Evolutionary conservation across 1,140 invertebrate genomes (phyloP), one percentile per base, ranked within the genome.

Genomic region (Eurosta solidaginis): DNA sequence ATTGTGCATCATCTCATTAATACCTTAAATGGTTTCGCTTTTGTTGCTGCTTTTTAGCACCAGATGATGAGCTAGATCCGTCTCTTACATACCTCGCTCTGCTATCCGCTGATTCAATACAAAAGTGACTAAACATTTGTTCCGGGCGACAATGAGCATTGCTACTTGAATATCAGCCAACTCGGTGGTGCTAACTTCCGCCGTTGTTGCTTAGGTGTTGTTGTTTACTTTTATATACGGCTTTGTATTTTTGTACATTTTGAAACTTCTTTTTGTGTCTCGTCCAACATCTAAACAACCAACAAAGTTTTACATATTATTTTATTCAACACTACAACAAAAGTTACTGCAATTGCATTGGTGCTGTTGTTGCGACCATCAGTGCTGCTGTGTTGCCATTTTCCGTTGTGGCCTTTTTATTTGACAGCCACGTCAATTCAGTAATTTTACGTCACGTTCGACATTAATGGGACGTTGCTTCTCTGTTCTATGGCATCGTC

Each of bases 381-480:
- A 1, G 3, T 22, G 1, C 40, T 45, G 36, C 7, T 7, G 44
- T 17, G 44, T 12, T 17, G 40, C 5, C 68, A 22, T 9, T 74
- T 12, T 47, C 42, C 36, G 68, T 20, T 42, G 42, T 44, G 42
- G 68, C 36, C 68, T 74, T 44, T 74, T 45, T 33, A 42, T 45
- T 59, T 44, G 45, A 6, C 22, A 47, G 45, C 73, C 12, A 74
- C 73, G 73, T 49, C 73, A 68, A 29, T n/a, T 40, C 29, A 45
- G 17, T 10, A 36, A 74, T 45, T 74, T 74, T 20, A 74, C 42
- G 42, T 74, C 40, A 74, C 47, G 74, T 52, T 52, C 49, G 74
- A 52, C 74, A 52, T 36, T 76, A 76, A 76, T 76, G 47, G 74
- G 47, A 47, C 29, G 45, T 33, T 29, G 74, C 73, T 49, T 25